Base-by-base conservation (phyloP, 1,140 invertebrate genomes). In the Euglossa dilemma region DNA sequence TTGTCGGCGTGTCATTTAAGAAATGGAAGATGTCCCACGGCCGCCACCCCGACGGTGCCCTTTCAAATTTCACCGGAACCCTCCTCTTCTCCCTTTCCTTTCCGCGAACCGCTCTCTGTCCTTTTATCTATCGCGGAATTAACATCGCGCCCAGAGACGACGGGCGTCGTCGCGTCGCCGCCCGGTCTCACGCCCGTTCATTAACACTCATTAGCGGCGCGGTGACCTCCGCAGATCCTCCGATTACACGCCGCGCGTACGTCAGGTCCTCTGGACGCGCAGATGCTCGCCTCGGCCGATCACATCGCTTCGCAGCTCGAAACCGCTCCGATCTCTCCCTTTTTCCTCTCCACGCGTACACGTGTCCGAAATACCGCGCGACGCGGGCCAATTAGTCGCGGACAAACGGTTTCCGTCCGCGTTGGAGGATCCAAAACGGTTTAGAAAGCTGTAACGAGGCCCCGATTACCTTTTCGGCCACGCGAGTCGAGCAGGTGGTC, bases 111-210 rank as follows among this genome's bases (percentile, higher is more conserved):
- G 14, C 16, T 20, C 28, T 47, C 25, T 18, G 28, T 50, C 50
- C 69, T 52, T 70, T 87, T 73, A 84, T 88, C 86, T 54, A 63
- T 54, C 70, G 52, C 36, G 25, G 84, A 88, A 88, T 88, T 76
- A 80, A 77, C 76, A 76, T 76, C 63, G 77, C 14, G 52, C 12
- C n/a, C n/a, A n/a, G n/a, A 14, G 77, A 73, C n/a, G 77, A 85
- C 78, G 66, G 83, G 57, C 61, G 43, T 47, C 76, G 71, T 78
- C 73, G 77, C 50, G 63, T 23, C 59, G 56, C 66, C 75, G 74
- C 59, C 36, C 73, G 80, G 64, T 89, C 87, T 88, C 86, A 88
- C 87, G 87, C 84, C 78, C 80, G 86, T 85, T 88, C 84, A 88
- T 89, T 88, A 86, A 85, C 80, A 78, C 80, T 89, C 84, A 80